phyloP scores from a whole-genome alignment of 35 echinoderm and acorn worm genomes.

The Chiridota heheva region DNA sequence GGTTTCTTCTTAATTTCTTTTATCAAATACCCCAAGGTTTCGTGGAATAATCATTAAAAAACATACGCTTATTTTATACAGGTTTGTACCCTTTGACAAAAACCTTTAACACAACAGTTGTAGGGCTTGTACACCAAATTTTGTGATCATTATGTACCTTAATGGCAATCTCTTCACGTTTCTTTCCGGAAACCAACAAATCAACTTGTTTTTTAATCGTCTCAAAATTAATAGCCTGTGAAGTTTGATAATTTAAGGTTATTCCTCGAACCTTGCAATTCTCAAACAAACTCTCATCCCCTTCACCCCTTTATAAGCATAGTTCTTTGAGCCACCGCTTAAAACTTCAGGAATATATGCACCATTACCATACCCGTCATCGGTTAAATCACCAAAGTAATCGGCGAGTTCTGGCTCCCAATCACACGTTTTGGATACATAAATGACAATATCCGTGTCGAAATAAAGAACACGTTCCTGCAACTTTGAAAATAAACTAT shows the following conservation, averaged over 20 bases:
- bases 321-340: conserved; percentile 53
- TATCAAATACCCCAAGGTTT: no score
- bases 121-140: no score
- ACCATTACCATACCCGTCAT: conserved; percentile 1
- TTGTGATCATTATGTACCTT: no score
- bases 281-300: conserved; percentile 59
- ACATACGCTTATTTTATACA: no score
- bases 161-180: no score
- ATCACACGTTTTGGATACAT: not conserved
- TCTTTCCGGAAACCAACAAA: no score
- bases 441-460: conserved; percentile 56
- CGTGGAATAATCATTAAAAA: no score
- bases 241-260: conserved; percentile 66
- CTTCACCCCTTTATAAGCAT: conserved; percentile 50
- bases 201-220: no score
- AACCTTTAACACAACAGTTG: no score
- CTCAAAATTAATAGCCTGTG: conserved; percentile 39
- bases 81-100: no score
- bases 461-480: conserved; percentile 35
- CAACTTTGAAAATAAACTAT: conserved; percentile 29
- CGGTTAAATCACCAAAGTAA: conserved; percentile 24
- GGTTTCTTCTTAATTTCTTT: no score
- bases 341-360: not conserved
- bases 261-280: conserved; percentile 69
- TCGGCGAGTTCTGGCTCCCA: conserved; percentile 15